These are phyloP conservation scores for Tapirus indicus DNA, from an alignment of 2,797 vertebrate species.

Conservation along the genomic window DNA sequence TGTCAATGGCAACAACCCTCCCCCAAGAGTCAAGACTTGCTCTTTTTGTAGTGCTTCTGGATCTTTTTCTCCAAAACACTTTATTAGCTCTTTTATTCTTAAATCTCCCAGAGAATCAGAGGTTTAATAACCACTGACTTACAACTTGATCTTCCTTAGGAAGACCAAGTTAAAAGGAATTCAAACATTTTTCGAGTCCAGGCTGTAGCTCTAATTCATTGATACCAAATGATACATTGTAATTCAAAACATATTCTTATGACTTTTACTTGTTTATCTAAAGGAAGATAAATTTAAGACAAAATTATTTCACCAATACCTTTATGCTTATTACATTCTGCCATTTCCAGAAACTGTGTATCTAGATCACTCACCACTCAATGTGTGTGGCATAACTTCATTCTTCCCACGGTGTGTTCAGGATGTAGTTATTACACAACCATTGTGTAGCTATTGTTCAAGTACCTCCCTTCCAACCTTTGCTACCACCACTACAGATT, in stretches of 20 bases:
- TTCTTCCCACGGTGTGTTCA: neutral
- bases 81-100: neutral
- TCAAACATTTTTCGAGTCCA: neutral
- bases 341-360: neutral
- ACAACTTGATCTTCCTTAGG: neutral
- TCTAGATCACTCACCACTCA: neutral
- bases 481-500: neutral
- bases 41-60: neutral
- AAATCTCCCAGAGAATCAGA: neutral
- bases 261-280: slow-evolving; percentile 34
- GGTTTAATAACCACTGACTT: neutral
- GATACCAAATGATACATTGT: slow-evolving; percentile 12
- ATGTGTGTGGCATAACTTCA: neutral
- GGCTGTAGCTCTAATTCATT: neutral
- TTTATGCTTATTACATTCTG: neutral
- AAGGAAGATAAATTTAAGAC: slow-evolving; percentile 28
- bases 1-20: neutral
- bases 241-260: slow-evolving; percentile 27
- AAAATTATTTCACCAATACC: slow-evolving; percentile 42
- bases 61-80: neutral
- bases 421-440: neutral
- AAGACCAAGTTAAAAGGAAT: slow-evolving; percentile 41
- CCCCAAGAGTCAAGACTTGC: neutral
- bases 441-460: neutral
- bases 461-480: neutral